Percentiles rank a stretch among this genome's conserved stretches.
phyloP scores from a whole-genome alignment of 2,888 invertebrate species.

The Ophonus ardosiacus region DNA sequence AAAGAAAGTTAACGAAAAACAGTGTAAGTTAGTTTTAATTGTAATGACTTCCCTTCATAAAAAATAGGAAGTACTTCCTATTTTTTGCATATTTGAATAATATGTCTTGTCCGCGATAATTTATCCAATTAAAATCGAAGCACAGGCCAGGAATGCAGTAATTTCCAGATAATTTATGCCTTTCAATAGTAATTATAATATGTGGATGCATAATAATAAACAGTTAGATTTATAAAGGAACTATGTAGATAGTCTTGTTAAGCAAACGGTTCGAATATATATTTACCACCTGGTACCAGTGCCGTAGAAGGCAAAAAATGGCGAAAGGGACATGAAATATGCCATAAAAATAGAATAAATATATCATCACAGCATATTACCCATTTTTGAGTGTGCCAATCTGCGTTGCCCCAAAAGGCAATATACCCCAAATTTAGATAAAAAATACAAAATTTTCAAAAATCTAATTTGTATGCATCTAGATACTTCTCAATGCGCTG shows the following conservation, averaged over 20 bases:
- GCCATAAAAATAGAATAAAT: too few relatives aligned
- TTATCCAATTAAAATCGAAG: not conserved
- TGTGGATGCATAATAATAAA: slow-evolving; percentile 27
- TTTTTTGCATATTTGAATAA: not conserved
- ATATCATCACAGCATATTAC: too few relatives aligned
- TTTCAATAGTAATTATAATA: slow-evolving; percentile 10
- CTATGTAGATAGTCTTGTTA: slow-evolving; percentile 19
- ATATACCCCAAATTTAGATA: too few relatives aligned
- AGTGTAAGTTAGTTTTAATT: not conserved
- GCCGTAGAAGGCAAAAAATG: not conserved
- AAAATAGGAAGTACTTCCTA: not conserved
- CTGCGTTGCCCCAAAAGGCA: too few relatives aligned
- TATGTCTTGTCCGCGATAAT: not conserved
- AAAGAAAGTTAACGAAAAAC: slow-evolving; percentile 25
- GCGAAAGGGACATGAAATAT: too few relatives aligned
- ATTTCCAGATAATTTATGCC: slow-evolving; percentile 31
- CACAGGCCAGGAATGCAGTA: slow-evolving; percentile 17
- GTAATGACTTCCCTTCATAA: not conserved
- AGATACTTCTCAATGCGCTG: too few relatives aligned
- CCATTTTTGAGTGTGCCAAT: too few relatives aligned
- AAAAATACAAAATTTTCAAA: too few relatives aligned
- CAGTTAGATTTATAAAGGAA: slow-evolving; percentile 46
- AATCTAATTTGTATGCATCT: too few relatives aligned
- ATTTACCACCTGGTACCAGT: slow-evolving; percentile 29
- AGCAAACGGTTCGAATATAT: slow-evolving; percentile 7